Evolutionary conservation across 2,113 vertebrate species (phyloP), one percentile per base, ranked within the genome.

Genomic region (Brachyhypopomus occidentalis): DNA sequence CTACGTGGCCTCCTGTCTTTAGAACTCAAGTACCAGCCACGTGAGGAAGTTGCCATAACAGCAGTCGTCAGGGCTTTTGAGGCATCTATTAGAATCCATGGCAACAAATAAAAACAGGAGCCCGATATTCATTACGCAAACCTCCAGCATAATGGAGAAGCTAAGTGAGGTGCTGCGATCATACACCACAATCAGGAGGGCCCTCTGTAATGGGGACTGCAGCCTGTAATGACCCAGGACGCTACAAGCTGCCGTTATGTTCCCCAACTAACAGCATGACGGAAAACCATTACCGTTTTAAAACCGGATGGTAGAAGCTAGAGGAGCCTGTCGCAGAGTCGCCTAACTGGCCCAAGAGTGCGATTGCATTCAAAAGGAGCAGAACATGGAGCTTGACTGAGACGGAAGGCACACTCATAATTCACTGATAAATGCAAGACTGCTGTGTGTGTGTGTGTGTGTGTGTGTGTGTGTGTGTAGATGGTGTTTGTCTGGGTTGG

Each of bases 1-100:
- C 76, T 45, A 20, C 38, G 22, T 23, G 22, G 36, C 59, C 30
- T 45, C 9, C 45, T 20, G 56, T 70, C 76, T 83, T 85, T 64
- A 59, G 11, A 75, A 48, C 38, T 83, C 8, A 67, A 84, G 64
- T 74, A 38, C 5, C 52, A 16, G 45, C 20, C 56, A 66, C 0
- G 12, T 2, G 27, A 27, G n/a, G 60, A 75, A 82, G 81, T 60
- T 86, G 60, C 74, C 81, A 81, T 67, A 85, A 86, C 66, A 90
- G 81, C 84, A 0, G 36, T 75, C 71, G 48, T 83, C 78, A 85
- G 78, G 84, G 77, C 77, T 86, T 56, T 66, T 55, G 70, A 84
- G 55, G 70, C 52, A 80, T 77, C 79, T 75, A 81, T 84, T 74
- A 86, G 82, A 59, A 81, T 36, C 73, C 77, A 87, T 85, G 74